Conservation (phyloP, 2,888 invertebrate genomes). For the Leucozona laternaria region DNA sequence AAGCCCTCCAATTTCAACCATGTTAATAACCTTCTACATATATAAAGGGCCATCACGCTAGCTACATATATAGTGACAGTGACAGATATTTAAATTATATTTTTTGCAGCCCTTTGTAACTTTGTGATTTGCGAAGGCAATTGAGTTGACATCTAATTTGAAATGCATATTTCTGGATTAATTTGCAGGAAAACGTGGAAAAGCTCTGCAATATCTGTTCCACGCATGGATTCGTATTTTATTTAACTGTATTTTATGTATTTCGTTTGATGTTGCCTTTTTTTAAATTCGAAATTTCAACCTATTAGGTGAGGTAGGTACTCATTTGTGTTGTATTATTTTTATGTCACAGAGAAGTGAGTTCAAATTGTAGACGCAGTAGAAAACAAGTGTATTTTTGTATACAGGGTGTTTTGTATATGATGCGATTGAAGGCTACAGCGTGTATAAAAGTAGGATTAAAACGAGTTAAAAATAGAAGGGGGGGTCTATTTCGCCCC, state of each 20-base stretch:
- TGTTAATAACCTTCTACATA: background rate
- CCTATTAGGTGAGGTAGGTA: background rate
- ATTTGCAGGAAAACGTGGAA: conserved; percentile 5
- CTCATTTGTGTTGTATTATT: background rate
- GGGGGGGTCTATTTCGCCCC: no score
- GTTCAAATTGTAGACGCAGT: no score
- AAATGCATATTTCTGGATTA: background rate
- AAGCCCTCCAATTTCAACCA: background rate
- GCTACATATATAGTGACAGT: conserved; percentile 3
- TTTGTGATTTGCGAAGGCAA: background rate
- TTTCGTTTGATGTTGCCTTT: background rate
- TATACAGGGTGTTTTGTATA: no score
- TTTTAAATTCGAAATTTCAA: background rate
- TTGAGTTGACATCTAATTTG: conserved; percentile 23
- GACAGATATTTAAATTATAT: background rate
- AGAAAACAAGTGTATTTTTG: no score
- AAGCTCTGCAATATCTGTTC: background rate
- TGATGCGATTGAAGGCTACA: no score
- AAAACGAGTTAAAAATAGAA: no score
- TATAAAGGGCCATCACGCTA: background rate
- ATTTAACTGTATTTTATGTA: background rate
- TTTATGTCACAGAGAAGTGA: background rate
- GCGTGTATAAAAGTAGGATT: no score
- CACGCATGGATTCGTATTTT: background rate
- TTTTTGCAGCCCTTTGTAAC: background rate